phyloP scores from a whole-genome alignment of 1,140 invertebrate species.

The Bombus breviceps region DNA sequence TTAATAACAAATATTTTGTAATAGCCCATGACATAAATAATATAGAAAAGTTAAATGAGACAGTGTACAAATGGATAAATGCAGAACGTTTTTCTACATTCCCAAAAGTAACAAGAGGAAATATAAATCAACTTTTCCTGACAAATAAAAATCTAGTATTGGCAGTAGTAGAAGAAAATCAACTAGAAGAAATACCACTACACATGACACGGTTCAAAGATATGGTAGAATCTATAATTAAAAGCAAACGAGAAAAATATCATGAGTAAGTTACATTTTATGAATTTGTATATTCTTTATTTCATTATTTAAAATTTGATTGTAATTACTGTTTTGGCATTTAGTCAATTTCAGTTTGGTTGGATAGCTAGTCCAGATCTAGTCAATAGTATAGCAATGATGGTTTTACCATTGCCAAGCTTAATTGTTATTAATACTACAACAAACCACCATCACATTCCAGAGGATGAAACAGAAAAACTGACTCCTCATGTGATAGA shows the following conservation, averaged over 20 bases:
- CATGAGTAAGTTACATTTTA: slow-evolving; percentile 85
- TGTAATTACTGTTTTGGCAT: slow-evolving; percentile 56
- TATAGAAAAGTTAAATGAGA: slow-evolving; percentile 85
- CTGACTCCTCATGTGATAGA: slow-evolving; percentile 91
- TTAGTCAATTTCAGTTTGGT: slow-evolving; percentile 93
- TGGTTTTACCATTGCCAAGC: slow-evolving; percentile 91
- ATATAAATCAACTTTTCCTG: slow-evolving; percentile 91
- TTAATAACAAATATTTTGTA: slow-evolving; percentile 21
- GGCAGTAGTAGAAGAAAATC: slow-evolving; percentile 94
- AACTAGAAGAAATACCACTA: slow-evolving; percentile 89
- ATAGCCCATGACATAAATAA: slow-evolving; percentile 81
- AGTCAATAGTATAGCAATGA: slow-evolving; percentile 96
- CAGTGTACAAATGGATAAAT: slow-evolving; percentile 93
- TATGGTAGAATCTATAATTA: slow-evolving; percentile 92
- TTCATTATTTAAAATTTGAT: slow-evolving; percentile 8
- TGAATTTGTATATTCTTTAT: neutral
- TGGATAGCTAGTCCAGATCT: slow-evolving; percentile 94
- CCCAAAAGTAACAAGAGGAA: slow-evolving; percentile 92
- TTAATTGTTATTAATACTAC: slow-evolving; percentile 95
- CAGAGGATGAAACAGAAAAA: slow-evolving; percentile 91
- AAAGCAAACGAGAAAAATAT: slow-evolving; percentile 89
- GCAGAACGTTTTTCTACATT: slow-evolving; percentile 95
- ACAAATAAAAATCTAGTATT: slow-evolving; percentile 94
- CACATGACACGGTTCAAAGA: slow-evolving; percentile 93
- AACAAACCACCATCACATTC: slow-evolving; percentile 95